Percentiles rank a stretch among this genome's conserved stretches.
These are phyloP conservation scores for Regulus satrapa DNA, from an alignment of 2,113 vertebrate species.

Conservation along the genomic window DNA sequence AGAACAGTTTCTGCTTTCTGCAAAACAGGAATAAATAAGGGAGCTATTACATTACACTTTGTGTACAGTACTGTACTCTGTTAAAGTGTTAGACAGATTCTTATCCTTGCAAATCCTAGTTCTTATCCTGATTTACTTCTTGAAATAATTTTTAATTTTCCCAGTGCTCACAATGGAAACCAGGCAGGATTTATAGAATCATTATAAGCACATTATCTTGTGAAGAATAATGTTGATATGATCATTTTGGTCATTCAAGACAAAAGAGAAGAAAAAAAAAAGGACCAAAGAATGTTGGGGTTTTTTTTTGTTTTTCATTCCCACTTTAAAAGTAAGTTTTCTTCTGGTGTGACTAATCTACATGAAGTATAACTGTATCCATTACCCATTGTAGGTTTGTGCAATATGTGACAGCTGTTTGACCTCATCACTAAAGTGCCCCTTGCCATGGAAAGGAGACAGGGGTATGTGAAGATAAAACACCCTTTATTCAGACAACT, in stretches of 20 bases:
- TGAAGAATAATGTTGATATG: background rate
- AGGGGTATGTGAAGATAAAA: conserved; percentile 29
- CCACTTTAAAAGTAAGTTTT: conserved; percentile 30
- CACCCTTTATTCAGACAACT: background rate
- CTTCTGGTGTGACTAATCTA: conserved; percentile 38
- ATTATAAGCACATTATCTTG: background rate
- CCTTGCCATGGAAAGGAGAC: conserved; percentile 11
- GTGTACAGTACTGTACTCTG: conserved; percentile 4
- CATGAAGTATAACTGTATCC: conserved; percentile 55
- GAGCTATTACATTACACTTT: conserved; percentile 29
- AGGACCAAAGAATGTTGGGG: background rate
- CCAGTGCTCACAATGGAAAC: background rate
- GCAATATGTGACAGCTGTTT: conserved; percentile 46
- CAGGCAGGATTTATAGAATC: conserved; percentile 1
- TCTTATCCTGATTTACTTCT: conserved; percentile 6
- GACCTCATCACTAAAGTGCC: conserved; percentile 6
- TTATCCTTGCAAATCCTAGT: conserved; percentile 19
- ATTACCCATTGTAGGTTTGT: conserved; percentile 27
- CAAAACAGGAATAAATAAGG: conserved; percentile 66
- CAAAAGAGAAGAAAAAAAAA: background rate
- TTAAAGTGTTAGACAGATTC: conserved; percentile 52
- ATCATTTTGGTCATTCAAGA: background rate
- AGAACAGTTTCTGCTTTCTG: conserved; percentile 63
- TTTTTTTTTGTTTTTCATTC: conserved; percentile 6
- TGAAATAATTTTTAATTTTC: conserved; percentile 34